Percentiles rank a stretch among this genome's conserved stretches.
phyloP scores from a whole-genome alignment of 2,113 vertebrate genomes.

The Sander vitreus region DNA sequence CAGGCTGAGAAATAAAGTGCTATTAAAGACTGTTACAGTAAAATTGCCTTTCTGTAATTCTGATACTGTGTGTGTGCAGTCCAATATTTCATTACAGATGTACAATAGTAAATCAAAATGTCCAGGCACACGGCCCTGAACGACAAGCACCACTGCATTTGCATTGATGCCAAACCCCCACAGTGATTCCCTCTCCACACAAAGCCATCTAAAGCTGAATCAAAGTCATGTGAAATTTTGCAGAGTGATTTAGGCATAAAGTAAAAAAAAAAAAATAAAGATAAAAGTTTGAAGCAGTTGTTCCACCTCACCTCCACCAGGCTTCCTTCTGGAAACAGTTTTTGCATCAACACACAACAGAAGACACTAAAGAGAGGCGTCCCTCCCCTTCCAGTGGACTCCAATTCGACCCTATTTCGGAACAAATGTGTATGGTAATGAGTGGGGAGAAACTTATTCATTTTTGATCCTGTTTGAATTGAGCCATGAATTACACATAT shows the following conservation, averaged over 20 bases:
- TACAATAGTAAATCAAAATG: slow-evolving; percentile 57
- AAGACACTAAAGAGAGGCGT: not conserved
- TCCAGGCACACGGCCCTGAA: slow-evolving; percentile 31
- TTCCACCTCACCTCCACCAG: not conserved
- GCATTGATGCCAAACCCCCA: slow-evolving; percentile 12
- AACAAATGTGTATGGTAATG: too few species aligned
- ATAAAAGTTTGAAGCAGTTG: not conserved
- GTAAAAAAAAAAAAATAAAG: not conserved
- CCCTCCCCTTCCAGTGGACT: too few species aligned
- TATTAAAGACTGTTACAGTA: slow-evolving; percentile 47
- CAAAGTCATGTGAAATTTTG: slow-evolving; percentile 17
- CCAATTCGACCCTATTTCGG: too few species aligned
- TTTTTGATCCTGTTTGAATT: too few species aligned
- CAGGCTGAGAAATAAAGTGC: not conserved
- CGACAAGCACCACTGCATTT: slow-evolving; percentile 40
- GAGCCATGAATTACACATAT: too few species aligned
- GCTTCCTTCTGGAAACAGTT: not conserved
- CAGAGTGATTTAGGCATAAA: not conserved
- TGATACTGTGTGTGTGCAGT: slow-evolving; percentile 11
- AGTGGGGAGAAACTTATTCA: too few species aligned
- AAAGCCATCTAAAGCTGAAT: slow-evolving; percentile 22
- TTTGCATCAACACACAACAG: not conserved
- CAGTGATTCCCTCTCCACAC: slow-evolving; percentile 8
- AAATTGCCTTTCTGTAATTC: slow-evolving; percentile 45
- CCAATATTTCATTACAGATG: slow-evolving; percentile 50